Evolutionary conservation across 2,888 invertebrate genomes (phyloP).

Genomic region (Clusia tigrina): DNA sequence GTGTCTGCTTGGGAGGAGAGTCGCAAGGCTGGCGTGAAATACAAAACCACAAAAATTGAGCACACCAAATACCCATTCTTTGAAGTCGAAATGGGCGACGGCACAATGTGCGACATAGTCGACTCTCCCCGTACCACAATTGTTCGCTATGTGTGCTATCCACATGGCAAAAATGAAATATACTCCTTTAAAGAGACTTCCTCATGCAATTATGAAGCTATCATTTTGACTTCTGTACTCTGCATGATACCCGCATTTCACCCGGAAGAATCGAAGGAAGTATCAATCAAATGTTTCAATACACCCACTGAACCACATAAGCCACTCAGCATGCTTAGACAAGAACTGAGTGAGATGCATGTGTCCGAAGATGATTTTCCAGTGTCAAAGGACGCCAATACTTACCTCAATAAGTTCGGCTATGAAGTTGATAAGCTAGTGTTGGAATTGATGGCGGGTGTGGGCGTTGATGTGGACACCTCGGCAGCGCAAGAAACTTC

Average conservation of each 20-base stretch:
- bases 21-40: conserved; percentile 68
- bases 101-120: conserved; percentile 91
- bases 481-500: conserved; percentile 32
- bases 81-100: conserved; percentile 85
- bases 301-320: conserved; percentile 73
- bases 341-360: conserved; percentile 77
- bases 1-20: conserved; percentile 66
- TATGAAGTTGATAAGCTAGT: conserved; percentile 63
- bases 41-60: conserved; percentile 80
- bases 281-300: conserved; percentile 78
- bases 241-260: conserved; percentile 91
- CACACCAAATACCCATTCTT: conserved; percentile 88
- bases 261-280: conserved; percentile 79
- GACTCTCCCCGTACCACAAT: conserved; percentile 82
- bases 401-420: conserved; percentile 42
- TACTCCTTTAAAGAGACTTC: conserved; percentile 92
- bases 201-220: conserved; percentile 92
- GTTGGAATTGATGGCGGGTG: conserved; percentile 46
- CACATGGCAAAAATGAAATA: conserved; percentile 88
- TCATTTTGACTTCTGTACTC: conserved; percentile 85
- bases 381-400: conserved; percentile 45
- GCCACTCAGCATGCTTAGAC: conserved; percentile 75
- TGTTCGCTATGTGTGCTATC: conserved; percentile 88
- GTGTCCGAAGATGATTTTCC: conserved; percentile 66
- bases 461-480: conserved; percentile 41